These are phyloP conservation scores for Clytia hemisphaerica DNA, from an alignment of 30 jellyfish, hydroid and myxozoan genomes.

Conservation along the genomic window DNA sequence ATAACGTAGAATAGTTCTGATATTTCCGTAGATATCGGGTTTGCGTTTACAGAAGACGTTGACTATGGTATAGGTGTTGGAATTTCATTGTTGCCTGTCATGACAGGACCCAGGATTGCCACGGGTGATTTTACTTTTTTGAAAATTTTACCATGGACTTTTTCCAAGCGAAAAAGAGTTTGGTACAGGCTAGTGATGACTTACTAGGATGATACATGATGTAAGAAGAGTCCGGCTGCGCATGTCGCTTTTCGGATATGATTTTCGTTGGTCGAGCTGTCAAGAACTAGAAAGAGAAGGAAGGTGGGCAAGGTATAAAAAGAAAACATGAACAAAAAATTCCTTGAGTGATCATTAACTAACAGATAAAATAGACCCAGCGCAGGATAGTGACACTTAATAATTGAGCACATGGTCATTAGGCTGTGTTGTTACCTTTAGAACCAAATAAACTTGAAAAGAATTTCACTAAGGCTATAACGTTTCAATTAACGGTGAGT, in stretches of 20 bases:
- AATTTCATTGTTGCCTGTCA: no score
- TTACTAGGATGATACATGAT: constrained; percentile 86
- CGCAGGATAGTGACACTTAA: neutral
- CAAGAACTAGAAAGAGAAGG: constrained; percentile 45
- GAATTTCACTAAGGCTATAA: neutral
- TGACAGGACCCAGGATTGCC: no score
- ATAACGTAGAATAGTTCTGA: no score
- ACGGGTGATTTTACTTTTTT: no score
- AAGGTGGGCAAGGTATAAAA: neutral
- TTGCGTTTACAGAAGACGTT: no score
- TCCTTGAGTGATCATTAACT: neutral
- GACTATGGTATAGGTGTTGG: no score
- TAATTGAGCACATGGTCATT: neutral
- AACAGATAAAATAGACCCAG: neutral
- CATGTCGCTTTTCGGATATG: constrained; percentile 58
- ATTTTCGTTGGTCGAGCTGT: constrained; percentile 83
- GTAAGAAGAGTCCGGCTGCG: constrained; percentile 69
- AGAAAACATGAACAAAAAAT: no score
- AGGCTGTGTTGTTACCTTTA: neutral
- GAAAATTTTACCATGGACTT: no score
- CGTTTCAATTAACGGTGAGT: neutral
- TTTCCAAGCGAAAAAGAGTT: no score
- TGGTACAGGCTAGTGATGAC: no score
- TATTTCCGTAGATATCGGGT: no score
- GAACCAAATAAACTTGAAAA: neutral